Evolutionary conservation across 1,140 invertebrate species (phyloP).

Genomic region (Temnothorax nylanderi): DNA sequence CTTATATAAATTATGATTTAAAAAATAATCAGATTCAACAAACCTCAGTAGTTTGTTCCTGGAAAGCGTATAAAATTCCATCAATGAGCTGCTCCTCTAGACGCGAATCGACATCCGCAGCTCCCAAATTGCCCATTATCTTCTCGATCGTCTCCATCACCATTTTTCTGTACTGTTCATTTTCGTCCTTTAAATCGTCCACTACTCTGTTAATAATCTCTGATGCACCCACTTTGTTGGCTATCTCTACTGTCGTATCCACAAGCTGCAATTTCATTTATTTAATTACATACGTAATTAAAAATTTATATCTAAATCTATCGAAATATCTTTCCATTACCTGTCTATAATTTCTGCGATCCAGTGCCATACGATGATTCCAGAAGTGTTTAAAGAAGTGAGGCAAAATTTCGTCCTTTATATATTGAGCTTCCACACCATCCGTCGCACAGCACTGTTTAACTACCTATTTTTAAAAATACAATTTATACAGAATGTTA

Average conservation of each 20-base stretch:
- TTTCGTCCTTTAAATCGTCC: slow-evolving; percentile 99
- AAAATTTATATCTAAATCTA: not conserved
- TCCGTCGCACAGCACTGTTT: slow-evolving; percentile 99
- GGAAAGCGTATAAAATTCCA: slow-evolving; percentile 99
- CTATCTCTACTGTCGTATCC: slow-evolving; percentile 99
- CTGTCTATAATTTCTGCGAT: slow-evolving; percentile 98
- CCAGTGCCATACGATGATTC: slow-evolving; percentile 99
- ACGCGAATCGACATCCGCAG: slow-evolving; percentile 98
- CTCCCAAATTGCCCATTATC: slow-evolving; percentile 98
- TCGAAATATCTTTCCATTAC: slow-evolving; percentile 69
- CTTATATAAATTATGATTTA: not conserved
- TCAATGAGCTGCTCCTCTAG: slow-evolving; percentile 99
- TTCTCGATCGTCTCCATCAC: slow-evolving; percentile 99
- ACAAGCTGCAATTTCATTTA: slow-evolving; percentile 89
- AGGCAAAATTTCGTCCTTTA: slow-evolving; percentile 99
- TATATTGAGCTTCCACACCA: slow-evolving; percentile 99
- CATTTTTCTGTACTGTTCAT: slow-evolving; percentile 99
- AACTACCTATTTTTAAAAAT: slow-evolving; percentile 91
- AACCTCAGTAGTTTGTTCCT: slow-evolving; percentile 99
- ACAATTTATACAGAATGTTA: not conserved
- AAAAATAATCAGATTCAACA: slow-evolving; percentile 63
- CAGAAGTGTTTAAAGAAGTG: slow-evolving; percentile 99
- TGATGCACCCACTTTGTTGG: slow-evolving; percentile 99
- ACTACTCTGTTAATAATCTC: slow-evolving; percentile 99
- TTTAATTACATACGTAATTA: slow-evolving; percentile 6